phyloP scores from a whole-genome alignment of 2,888 invertebrate species.

The Oxystoma pomonae region DNA sequence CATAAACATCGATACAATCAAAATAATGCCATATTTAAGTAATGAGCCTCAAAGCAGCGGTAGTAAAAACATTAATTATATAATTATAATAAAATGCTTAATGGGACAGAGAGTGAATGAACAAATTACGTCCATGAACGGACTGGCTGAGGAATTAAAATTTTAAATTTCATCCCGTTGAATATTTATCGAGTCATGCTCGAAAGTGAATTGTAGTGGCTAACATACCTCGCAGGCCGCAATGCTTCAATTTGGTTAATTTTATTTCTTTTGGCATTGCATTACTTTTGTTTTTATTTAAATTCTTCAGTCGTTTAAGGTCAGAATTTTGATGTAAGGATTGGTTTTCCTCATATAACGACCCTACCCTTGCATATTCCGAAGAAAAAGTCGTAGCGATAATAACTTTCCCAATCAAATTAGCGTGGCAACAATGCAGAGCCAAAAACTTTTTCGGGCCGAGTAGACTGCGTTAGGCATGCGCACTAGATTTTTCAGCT shows the following conservation, averaged over 20 bases:
- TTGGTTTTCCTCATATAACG: no score
- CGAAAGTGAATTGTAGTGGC: not conserved
- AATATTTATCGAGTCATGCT: not conserved
- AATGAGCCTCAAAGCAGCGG: not conserved
- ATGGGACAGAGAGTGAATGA: not conserved
- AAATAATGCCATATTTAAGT: not conserved
- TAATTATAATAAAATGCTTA: not conserved
- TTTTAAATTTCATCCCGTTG: not conserved
- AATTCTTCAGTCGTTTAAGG: no score
- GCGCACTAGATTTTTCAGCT: no score
- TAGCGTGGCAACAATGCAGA: no score
- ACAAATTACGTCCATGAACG: not conserved
- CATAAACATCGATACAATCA: not conserved
- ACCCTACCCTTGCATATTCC: no score
- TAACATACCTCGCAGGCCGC: not conserved
- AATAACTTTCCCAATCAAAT: no score
- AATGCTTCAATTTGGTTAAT: not conserved
- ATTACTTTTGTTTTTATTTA: no score
- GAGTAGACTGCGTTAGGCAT: no score
- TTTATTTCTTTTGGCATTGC: not conserved
- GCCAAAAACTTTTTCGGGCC: no score
- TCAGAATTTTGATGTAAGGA: no score
- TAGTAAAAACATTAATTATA: not conserved
- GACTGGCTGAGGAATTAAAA: not conserved
- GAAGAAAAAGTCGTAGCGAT: no score